A percentile compares a stretch with the other conserved stretches of the same genome.
These are phyloP conservation scores for Zoanthus gigantus DNA, from an alignment of 92 coral and sea anemone species.

Conservation along the genomic window DNA sequence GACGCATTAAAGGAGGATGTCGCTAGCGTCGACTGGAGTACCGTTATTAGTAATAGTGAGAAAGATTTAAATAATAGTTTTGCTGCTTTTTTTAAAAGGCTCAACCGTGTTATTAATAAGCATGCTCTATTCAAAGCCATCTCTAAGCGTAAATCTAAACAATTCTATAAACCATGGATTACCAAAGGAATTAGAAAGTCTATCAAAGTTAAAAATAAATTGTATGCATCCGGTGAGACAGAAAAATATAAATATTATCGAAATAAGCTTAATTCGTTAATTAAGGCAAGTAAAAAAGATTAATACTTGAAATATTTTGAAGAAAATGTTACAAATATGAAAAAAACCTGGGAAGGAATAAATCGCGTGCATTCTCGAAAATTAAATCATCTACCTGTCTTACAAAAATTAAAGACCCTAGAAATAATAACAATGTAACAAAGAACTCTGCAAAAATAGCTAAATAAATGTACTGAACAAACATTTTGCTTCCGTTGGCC, in stretches of 20 bases:
- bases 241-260: conserved; percentile 22
- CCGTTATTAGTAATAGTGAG: background rate
- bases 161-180: conserved; percentile 24
- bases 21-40: conserved; percentile 7
- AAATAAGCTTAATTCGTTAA: conserved; percentile 6
- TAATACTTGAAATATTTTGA: conserved; percentile 50
- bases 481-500: conserved; percentile 59
- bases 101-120: conserved; percentile 19
- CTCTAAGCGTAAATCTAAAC: conserved; percentile 21
- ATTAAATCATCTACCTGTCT: conserved; percentile 24
- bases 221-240: conserved; percentile 50
- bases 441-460: conserved; percentile 27
- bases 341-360: conserved; percentile 67
- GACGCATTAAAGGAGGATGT: conserved; percentile 30
- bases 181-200: conserved; percentile 31
- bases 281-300: conserved; percentile 30
- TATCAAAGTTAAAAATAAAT: conserved; percentile 9
- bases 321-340: background rate
- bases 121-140: conserved; percentile 27
- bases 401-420: conserved; percentile 42
- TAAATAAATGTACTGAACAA: conserved; percentile 21
- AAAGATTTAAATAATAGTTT: conserved; percentile 25
- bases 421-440: conserved; percentile 37
- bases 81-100: conserved; percentile 30
- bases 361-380: conserved; percentile 37